phyloP scores from a whole-genome alignment of 2,113 vertebrate species.

The Phrynosoma blainvillii region DNA sequence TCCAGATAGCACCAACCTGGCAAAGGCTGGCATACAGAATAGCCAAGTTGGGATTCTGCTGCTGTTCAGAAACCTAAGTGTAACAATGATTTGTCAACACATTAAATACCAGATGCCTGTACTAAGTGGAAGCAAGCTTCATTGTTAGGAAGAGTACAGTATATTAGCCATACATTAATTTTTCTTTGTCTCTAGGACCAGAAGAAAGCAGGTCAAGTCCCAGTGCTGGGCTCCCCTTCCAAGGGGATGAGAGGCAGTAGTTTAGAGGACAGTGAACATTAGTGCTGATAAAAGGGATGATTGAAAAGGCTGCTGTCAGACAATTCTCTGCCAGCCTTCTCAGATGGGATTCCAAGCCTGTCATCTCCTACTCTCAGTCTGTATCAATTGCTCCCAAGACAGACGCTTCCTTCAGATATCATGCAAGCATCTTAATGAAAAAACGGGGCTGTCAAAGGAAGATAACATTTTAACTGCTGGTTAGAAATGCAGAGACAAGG shows the following conservation, averaged over 20 bases:
- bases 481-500: conserved; percentile 19
- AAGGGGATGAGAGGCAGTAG: not conserved
- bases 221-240: not conserved
- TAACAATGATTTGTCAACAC: not conserved
- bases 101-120: not conserved
- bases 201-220: not conserved
- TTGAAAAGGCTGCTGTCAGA: conserved; percentile 20
- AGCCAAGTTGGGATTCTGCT: not conserved
- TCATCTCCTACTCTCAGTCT: conserved; percentile 23
- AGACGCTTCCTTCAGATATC: conserved; percentile 20
- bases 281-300: conserved; percentile 18
- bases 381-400: conserved; percentile 27
- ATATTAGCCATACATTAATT: not conserved
- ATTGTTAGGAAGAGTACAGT: not conserved
- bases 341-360: conserved; percentile 15
- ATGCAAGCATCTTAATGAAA: conserved; percentile 19
- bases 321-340: conserved; percentile 24
- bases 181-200: not conserved
- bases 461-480: conserved; percentile 27
- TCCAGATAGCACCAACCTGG: not conserved
- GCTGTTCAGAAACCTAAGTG: not conserved
- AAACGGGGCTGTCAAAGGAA: conserved; percentile 19
- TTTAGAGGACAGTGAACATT: not conserved
- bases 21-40: not conserved
- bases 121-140: not conserved